phyloP scores from a whole-genome alignment of 1,140 invertebrate genomes.

The Drosophila mayri region DNA sequence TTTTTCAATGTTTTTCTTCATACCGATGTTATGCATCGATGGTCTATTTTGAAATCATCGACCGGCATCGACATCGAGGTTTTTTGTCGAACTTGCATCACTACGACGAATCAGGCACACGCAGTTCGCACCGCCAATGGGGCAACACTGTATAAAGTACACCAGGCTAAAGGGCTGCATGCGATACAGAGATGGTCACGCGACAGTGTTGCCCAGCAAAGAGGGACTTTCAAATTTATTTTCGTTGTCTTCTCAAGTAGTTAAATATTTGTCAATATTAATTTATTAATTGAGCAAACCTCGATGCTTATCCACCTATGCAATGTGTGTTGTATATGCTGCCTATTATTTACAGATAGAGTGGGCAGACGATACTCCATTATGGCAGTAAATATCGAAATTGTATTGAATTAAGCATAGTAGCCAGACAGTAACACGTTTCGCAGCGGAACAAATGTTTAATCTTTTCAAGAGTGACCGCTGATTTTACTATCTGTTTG shows the following conservation, averaged over 20 bases:
- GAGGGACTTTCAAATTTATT: neutral
- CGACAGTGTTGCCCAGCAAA: neutral
- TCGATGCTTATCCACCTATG: neutral
- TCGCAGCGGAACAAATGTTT: too few relatives aligned
- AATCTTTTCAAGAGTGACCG: too few relatives aligned
- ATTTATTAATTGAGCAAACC: neutral
- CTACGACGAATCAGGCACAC: conserved; percentile 1
- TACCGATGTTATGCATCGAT: too few relatives aligned
- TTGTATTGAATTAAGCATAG: too few relatives aligned
- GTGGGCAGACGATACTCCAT: neutral
- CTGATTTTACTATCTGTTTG: too few relatives aligned
- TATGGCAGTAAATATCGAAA: neutral
- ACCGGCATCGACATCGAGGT: too few relatives aligned
- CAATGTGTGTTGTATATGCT: too few relatives aligned
- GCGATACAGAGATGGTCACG: neutral
- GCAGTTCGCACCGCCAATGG: neutral
- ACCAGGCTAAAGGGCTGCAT: neutral
- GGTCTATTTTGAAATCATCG: too few relatives aligned
- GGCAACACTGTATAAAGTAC: conserved; percentile 1
- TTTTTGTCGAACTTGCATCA: too few relatives aligned
- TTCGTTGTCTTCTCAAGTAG: neutral
- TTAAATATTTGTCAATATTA: neutral
- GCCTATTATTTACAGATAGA: too few relatives aligned
- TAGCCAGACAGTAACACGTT: too few relatives aligned
- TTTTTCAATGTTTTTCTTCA: too few relatives aligned